A percentile compares a stretch with the other conserved stretches of the same genome.
These are phyloP conservation scores for Lithophane ornitopus DNA, from an alignment of 2,888 invertebrate genomes.

Conservation along the genomic window DNA sequence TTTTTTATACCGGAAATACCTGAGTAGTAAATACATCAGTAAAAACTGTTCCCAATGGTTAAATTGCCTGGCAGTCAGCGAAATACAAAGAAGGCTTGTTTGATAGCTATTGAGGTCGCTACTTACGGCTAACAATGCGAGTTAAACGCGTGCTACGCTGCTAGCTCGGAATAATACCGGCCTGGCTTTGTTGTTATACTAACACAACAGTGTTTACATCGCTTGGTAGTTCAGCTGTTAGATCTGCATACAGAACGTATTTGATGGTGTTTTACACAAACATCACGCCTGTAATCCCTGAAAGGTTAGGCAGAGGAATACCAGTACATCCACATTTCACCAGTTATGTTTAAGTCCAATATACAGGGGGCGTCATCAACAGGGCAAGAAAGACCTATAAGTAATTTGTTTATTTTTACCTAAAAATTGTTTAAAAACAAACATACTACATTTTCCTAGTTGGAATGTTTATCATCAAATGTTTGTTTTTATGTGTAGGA, in stretches of 20 bases:
- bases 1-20: no score
- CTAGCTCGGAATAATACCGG: slow-evolving; percentile 18
- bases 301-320: no score
- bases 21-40: not conserved
- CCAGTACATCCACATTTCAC: no score
- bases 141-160: slow-evolving; percentile 8
- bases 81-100: slow-evolving; percentile 11
- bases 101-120: slow-evolving; percentile 8
- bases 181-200: slow-evolving; percentile 15
- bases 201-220: slow-evolving; percentile 20
- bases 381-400: not conserved
- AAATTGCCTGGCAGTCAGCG: not conserved
- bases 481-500: no score
- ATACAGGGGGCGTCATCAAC: no score
- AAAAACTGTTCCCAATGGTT: not conserved
- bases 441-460: not conserved
- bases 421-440: not conserved
- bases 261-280: not conserved
- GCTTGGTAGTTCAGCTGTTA: slow-evolving; percentile 10
- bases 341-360: no score
- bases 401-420: no score
- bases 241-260: no score
- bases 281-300: no score
- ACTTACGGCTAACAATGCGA: slow-evolving; percentile 19
- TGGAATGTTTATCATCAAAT: not conserved